Percentiles rank a stretch among this genome's conserved stretches.
Conservation (phyloP, 2,888 invertebrate species). For the Tipula lateralis region DNA sequence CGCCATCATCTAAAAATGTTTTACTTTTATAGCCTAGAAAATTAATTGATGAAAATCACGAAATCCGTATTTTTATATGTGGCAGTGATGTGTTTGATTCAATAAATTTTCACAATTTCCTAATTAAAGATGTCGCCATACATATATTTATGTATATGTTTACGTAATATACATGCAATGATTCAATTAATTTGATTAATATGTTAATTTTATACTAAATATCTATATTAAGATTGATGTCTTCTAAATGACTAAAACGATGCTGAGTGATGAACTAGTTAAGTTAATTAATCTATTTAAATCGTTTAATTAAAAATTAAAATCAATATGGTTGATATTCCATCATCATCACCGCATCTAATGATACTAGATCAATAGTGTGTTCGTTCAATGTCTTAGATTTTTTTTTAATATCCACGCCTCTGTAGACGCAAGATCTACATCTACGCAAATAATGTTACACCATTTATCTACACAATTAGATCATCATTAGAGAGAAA, state of each 20-base stretch:
- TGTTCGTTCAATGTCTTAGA: background rate
- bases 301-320: background rate
- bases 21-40: background rate
- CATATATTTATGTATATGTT: background rate
- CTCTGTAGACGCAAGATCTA: background rate
- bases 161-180: background rate
- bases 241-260: background rate
- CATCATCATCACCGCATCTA: background rate
- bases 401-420: background rate
- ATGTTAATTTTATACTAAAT: background rate
- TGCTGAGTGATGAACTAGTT: background rate
- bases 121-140: background rate
- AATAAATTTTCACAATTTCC: background rate
- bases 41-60: constrained; percentile 2
- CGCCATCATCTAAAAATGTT: background rate
- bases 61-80: background rate
- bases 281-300: background rate
- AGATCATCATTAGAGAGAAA: constrained; percentile 11
- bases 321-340: background rate
- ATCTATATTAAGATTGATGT: constrained; percentile 11
- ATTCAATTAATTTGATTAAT: background rate
- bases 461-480: constrained; percentile 1
- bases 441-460: constrained; percentile 1
- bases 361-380: background rate
- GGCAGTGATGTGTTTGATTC: background rate